A percentile compares a stretch with the other conserved stretches of the same genome.
phyloP scores from a whole-genome alignment of 2,888 invertebrate species.

The Campoletis raptor region DNA sequence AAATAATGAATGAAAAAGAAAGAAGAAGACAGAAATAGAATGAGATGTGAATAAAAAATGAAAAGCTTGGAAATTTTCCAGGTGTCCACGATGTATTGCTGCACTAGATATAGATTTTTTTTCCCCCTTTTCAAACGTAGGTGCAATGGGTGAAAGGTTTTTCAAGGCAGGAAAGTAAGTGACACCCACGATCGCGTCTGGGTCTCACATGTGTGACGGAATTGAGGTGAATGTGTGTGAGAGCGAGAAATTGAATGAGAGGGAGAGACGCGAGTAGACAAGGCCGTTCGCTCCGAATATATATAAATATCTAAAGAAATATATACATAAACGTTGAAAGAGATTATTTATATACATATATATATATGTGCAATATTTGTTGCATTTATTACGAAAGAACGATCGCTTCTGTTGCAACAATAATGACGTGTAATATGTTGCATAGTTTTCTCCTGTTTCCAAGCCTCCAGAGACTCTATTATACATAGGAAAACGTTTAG shows the following conservation, averaged over 20 bases:
- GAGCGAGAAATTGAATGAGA: constrained; percentile 60
- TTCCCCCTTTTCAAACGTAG: constrained; percentile 72
- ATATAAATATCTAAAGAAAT: constrained; percentile 37
- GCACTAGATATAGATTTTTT: constrained; percentile 23
- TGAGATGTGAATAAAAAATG: background rate
- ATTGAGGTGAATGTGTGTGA: constrained; percentile 55
- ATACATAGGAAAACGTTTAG: constrained; percentile 21
- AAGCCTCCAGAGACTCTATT: constrained; percentile 46
- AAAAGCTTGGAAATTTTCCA: constrained; percentile 34
- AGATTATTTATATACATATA: background rate
- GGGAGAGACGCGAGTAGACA: constrained; percentile 65
- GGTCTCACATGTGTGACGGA: constrained; percentile 36
- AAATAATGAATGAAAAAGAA: background rate
- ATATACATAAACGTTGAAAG: background rate
- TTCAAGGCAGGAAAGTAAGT: constrained; percentile 80
- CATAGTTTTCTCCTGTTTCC: constrained; percentile 57
- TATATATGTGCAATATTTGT: constrained; percentile 66
- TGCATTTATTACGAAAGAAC: constrained; percentile 79
- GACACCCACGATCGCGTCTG: constrained; percentile 78
- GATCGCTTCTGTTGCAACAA: constrained; percentile 77
- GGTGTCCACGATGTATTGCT: constrained; percentile 42
- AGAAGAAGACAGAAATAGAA: background rate
- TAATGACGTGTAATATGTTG: constrained; percentile 76
- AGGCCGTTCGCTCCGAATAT: constrained; percentile 70
- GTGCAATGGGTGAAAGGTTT: constrained; percentile 83